Percentiles rank a stretch among this genome's conserved stretches.
phyloP scores from a whole-genome alignment of 2,113 vertebrate genomes.

The Rhineura floridana region DNA sequence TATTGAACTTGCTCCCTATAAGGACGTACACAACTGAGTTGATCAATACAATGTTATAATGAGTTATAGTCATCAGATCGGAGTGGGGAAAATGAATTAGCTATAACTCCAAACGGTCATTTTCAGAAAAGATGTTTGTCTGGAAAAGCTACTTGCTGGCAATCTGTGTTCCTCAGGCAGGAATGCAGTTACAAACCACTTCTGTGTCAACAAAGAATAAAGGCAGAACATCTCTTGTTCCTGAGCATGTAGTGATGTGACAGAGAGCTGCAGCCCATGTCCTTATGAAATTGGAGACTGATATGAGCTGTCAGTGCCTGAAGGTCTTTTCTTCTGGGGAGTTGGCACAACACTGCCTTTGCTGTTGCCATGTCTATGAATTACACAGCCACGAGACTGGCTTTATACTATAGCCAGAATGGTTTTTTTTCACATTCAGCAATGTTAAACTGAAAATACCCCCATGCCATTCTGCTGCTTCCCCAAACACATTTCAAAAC shows the following conservation, averaged over 20 bases:
- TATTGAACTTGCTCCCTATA: conserved; percentile 28
- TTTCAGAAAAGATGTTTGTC: background rate
- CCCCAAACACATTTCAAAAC: too few relatives aligned
- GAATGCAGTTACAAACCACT: background rate
- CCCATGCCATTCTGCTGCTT: too few relatives aligned
- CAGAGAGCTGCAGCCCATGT: background rate
- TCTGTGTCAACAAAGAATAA: background rate
- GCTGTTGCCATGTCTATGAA: background rate
- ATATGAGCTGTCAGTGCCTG: background rate
- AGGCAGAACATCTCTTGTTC: background rate
- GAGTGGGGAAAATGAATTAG: background rate
- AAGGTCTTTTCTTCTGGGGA: background rate
- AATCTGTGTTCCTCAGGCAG: background rate
- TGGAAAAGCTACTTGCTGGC: background rate
- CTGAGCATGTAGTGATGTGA: too few relatives aligned
- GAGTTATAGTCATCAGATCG: background rate
- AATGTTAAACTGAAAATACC: too few relatives aligned
- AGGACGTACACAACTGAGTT: background rate
- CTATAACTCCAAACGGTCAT: background rate
- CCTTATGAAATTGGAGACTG: background rate
- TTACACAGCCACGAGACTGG: too few relatives aligned
- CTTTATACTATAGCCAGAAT: too few relatives aligned
- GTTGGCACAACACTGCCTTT: background rate
- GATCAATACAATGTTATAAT: background rate
- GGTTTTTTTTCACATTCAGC: too few relatives aligned